Percentiles rank a stretch among this genome's conserved stretches.
Evolutionary conservation across 2,113 vertebrate genomes (phyloP).

Genomic region (Lophotis ruficrista): DNA sequence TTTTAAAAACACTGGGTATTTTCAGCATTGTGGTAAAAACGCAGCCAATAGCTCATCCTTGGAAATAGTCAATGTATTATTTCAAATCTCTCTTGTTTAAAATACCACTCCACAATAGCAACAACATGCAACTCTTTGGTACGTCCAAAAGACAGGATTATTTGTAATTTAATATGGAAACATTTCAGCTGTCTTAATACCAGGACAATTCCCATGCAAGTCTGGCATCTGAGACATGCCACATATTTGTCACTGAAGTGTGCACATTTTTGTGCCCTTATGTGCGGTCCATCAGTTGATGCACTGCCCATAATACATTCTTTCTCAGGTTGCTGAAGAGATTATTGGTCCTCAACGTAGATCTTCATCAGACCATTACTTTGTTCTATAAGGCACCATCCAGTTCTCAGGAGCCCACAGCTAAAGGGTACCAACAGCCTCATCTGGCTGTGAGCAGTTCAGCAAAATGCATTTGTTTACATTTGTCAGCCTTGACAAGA

Average conservation of each 20-base stretch:
- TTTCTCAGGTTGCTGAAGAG: background rate
- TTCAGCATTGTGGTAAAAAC: background rate
- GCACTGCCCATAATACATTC: background rate
- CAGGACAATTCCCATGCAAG: background rate
- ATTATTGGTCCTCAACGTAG: background rate
- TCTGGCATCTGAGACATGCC: slow-evolving; percentile 6
- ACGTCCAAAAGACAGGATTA: background rate
- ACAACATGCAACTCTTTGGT: background rate
- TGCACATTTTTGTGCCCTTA: background rate
- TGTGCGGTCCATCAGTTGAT: background rate
- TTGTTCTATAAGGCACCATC: background rate
- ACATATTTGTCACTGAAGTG: background rate
- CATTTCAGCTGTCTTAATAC: slow-evolving; percentile 52
- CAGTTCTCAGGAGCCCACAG: background rate
- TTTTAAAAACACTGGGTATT: background rate
- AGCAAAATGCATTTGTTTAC: background rate
- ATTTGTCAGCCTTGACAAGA: background rate
- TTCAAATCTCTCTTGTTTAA: background rate
- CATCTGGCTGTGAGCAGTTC: background rate
- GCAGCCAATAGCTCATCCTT: background rate
- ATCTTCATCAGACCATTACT: background rate
- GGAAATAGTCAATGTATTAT: background rate
- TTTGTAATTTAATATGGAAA: slow-evolving; percentile 59
- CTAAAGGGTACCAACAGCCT: background rate
- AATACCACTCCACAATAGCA: background rate